Conservation (phyloP, 2,113 vertebrate genomes). For the Corythaeola cristata region DNA sequence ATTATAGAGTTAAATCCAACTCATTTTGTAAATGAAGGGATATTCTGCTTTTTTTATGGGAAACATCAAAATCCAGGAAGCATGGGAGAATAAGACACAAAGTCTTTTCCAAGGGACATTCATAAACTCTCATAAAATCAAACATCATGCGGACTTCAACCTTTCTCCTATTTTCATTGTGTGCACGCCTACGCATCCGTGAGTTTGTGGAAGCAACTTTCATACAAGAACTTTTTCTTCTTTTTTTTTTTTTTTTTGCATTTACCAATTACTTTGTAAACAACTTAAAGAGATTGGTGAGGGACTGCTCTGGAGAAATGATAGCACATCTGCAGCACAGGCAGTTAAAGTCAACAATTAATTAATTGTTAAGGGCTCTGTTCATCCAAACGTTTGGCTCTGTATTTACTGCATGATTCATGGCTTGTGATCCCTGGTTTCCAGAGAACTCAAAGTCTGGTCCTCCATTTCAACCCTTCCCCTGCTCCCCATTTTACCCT, state of each 20-base stretch:
- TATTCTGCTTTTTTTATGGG: constrained; percentile 60
- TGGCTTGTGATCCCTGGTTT: constrained; percentile 48
- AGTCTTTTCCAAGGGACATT: constrained; percentile 49
- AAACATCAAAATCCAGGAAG: constrained; percentile 62
- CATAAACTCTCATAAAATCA: constrained; percentile 43
- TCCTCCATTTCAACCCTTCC: constrained; percentile 14
- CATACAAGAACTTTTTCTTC: neutral
- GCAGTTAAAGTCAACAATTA: constrained; percentile 65
- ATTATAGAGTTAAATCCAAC: constrained; percentile 74
- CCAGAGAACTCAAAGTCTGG: constrained; percentile 34
- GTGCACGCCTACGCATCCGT: constrained; percentile 20
- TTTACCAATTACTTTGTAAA: constrained; percentile 43
- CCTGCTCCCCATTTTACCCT: constrained; percentile 15
- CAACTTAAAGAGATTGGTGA: constrained; percentile 51
- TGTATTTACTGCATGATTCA: constrained; percentile 58
- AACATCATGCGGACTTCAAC: constrained; percentile 31
- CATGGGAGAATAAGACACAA: constrained; percentile 33
- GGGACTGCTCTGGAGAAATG: constrained; percentile 36
- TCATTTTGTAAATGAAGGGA: constrained; percentile 74
- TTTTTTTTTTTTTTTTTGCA: neutral
- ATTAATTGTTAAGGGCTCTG: constrained; percentile 62
- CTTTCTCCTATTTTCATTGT: constrained; percentile 55
- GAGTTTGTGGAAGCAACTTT: constrained; percentile 29
- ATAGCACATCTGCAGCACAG: constrained; percentile 48
- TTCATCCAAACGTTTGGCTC: constrained; percentile 59